These are phyloP conservation scores for Leptopilina syphax DNA, from an alignment of 2,888 invertebrate species.

Conservation along the genomic window DNA sequence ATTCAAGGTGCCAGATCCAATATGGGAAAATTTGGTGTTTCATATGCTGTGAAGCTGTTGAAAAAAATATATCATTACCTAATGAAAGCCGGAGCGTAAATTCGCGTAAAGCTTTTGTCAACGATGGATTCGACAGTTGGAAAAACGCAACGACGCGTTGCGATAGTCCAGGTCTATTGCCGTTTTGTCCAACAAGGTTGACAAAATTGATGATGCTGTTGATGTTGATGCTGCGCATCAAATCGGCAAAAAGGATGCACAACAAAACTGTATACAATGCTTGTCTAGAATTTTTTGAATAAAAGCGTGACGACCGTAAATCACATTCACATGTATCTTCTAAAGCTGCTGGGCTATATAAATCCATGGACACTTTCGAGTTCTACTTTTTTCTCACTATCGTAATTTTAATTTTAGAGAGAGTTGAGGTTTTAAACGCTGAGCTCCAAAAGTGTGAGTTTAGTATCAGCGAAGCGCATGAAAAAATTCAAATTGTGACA, in stretches of 20 bases:
- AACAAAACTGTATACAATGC: constrained; percentile 43
- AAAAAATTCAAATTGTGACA: constrained; percentile 15
- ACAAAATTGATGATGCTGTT: too few species aligned
- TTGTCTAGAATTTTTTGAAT: constrained; percentile 44
- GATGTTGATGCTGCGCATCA: constrained; percentile 51
- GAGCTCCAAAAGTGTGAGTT: constrained; percentile 51
- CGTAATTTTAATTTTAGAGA: constrained; percentile 53
- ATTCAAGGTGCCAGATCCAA: too few species aligned
- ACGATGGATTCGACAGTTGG: background rate
- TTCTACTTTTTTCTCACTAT: constrained; percentile 45
- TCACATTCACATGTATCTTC: constrained; percentile 30
- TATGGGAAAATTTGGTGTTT: background rate
- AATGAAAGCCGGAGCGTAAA: background rate
- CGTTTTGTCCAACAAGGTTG: constrained; percentile 50
- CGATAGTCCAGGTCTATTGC: too few species aligned
- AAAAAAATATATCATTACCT: background rate
- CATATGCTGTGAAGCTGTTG: too few species aligned
- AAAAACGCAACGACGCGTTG: background rate
- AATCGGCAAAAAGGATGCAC: too few species aligned
- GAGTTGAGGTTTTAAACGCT: constrained; percentile 49
- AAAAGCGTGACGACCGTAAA: constrained; percentile 1
- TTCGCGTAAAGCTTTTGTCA: background rate
- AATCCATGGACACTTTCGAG: constrained; percentile 42
- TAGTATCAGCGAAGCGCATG: constrained; percentile 42
- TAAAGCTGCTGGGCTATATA: constrained; percentile 50